Base-by-base conservation (phyloP, 2,888 invertebrate species). In the Megaustenia siamemsis region DNA sequence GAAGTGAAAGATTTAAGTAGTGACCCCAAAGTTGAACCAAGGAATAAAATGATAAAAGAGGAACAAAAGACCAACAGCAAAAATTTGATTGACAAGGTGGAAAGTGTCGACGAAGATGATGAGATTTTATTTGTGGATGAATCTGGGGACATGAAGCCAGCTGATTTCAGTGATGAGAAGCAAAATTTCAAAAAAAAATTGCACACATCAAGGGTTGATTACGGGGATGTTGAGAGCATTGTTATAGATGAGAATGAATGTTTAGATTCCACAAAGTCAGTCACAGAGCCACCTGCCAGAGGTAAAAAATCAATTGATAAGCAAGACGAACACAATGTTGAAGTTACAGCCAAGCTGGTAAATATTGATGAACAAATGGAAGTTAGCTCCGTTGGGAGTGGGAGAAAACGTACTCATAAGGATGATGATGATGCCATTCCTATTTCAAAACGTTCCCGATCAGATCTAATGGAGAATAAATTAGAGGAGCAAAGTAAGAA, bases 171-270 rank as follows among this genome's bases (percentile, higher is more conserved):
- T 32, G 32, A 18, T 32, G 28, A 38, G 40, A 78, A 78, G 53
- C 28, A 66, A 28, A n/a, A 38, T 32, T 78, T 78, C 78, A 78
- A 78, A 43, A 78, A 78, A 28, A 78, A 66, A 66, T 28, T 78
- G 32, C 63, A 66, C 28, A 78, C 32, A n/a, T 40, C 76, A 15
- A 60, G 40, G 8, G 28, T 32, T 32, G 63, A 12, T 12, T 32
- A 32, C 32, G 32, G 32, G 32, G 28, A n/a, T n/a, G 53, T n/a
- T 32, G 56, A 60, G 12, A 73, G 32, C 0, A 49, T 49, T 49
- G 45, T n/a, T 43, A 45, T 73, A 12, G 49, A 73, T 49, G 49
- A 73, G 49, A 4, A 28, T 15, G 73, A 73, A 49, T 3, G 43
- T 28, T 73, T 49, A 32, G 32, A 45, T 15, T 49, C 28, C 32